Base-by-base conservation (phyloP, 2,797 vertebrate genomes). In the Avahi laniger region DNA sequence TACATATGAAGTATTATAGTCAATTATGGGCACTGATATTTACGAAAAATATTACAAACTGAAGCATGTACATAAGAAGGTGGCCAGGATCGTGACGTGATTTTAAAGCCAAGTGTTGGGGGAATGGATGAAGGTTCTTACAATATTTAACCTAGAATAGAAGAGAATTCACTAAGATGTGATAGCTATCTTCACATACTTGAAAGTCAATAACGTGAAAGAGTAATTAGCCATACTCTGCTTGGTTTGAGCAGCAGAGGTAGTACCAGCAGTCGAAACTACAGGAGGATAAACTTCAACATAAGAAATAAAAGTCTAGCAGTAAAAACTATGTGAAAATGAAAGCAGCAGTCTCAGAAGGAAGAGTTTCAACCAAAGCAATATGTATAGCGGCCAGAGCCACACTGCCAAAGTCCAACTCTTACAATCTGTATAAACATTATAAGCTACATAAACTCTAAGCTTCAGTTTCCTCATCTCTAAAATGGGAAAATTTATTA, bases 401-500 rank as follows among this genome's bases (percentile, higher is more conserved):
- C n/a, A 10, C 3, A 26, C 4, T 13, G 22, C 14, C 20, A 46
- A 35, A 41, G 12, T 18, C 22, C 8, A 35, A 0, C 17, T 50
- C 22, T 75, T 35, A 50, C 9, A 35, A 22, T 17, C 14, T 57
- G 28, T 46, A 35, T 20, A 50, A 24, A 12, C 24, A 46, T 46
- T 41, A n/a, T 1, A 13, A 70, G 9, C 38, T 69, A n/a, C 28
- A 33, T 69, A 17, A 35, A 59, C 17, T 50, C 9, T 73, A 7
- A 18, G 1, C 4, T 50, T 97, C 87, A 92, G 48, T 85, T 41
- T 82, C 78, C 59, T 93, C 84, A 48, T 67, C 95, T 96, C 38
- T 54, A 92, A 11, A 33, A 72, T n/a, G 38, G 26, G 30, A 88
- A 89, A 81, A 52, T n/a, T 41, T 15, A 48, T 38, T 63, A 33